Conservation (phyloP, 2,888 invertebrate genomes). For the Scrobipalpa atriplicella region DNA sequence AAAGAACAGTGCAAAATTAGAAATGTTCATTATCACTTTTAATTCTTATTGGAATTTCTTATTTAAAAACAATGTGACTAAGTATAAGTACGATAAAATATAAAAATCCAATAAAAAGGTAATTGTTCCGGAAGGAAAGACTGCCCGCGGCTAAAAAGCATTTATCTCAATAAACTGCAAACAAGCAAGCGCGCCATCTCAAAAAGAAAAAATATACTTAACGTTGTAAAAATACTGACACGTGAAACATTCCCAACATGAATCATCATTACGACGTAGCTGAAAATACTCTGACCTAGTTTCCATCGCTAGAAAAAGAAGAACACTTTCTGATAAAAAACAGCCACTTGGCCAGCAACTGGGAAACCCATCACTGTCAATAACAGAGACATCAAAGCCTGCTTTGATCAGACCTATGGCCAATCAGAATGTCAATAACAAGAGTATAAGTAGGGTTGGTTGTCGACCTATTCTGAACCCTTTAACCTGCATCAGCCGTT, state of each 20-base stretch:
- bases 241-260: slow-evolving; percentile 11
- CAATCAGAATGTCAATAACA: background rate
- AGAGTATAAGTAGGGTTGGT: background rate
- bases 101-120: background rate
- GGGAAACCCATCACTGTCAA: slow-evolving; percentile 4
- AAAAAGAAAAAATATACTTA: background rate
- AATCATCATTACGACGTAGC: slow-evolving; percentile 1
- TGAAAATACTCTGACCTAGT: slow-evolving; percentile 13
- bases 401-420: slow-evolving; percentile 15
- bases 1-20: too few species aligned
- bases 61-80: slow-evolving; percentile 6
- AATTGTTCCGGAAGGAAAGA: slow-evolving; percentile 3
- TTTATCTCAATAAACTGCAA: slow-evolving; percentile 2
- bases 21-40: background rate
- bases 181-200: background rate
- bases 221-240: slow-evolving; percentile 4
- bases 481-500: slow-evolving; percentile 1
- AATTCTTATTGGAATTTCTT: too few species aligned
- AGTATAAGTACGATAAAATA: background rate
- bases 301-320: background rate
- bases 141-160: background rate
- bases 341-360: background rate
- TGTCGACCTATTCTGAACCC: background rate
- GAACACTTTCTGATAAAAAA: background rate
- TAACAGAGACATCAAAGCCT: slow-evolving; percentile 7